phyloP scores from a whole-genome alignment of 1,140 invertebrate genomes.

The Drosophila kepulauana region DNA sequence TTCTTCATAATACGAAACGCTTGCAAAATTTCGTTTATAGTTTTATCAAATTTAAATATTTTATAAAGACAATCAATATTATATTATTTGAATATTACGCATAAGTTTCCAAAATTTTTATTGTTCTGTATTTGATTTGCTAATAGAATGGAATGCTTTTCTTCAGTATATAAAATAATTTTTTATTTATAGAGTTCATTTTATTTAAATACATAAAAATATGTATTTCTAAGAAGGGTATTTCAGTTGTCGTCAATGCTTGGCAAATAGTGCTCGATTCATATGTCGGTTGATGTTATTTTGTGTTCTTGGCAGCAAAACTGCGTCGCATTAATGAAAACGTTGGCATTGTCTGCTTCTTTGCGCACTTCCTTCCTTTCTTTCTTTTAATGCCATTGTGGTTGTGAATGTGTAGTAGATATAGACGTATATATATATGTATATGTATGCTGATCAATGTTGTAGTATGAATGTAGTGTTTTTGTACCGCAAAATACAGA shows the following conservation, averaged over 20 bases:
- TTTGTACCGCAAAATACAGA: background rate
- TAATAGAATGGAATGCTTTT: too few species aligned
- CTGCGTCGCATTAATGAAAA: conserved; percentile 80
- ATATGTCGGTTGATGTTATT: conserved; percentile 53
- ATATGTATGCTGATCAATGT: background rate
- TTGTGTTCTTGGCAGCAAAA: conserved; percentile 68
- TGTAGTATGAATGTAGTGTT: conserved; percentile 13
- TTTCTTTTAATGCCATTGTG: conserved; percentile 41
- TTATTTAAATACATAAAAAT: background rate
- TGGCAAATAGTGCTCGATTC: conserved; percentile 5
- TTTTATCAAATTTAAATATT: too few species aligned
- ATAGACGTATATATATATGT: background rate
- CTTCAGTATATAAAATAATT: too few species aligned
- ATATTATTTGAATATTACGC: too few species aligned
- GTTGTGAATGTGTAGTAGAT: background rate
- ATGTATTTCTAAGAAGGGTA: conserved; percentile 13
- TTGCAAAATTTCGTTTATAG: too few species aligned
- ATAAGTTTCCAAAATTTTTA: too few species aligned
- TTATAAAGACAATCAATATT: too few species aligned
- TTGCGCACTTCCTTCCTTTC: conserved; percentile 78
- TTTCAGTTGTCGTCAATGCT: conserved; percentile 23
- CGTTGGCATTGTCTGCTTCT: conserved; percentile 80
- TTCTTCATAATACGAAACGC: too few species aligned
- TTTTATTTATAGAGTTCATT: too few species aligned
- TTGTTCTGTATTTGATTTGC: too few species aligned